Percentiles rank a stretch among this genome's conserved stretches.
These are phyloP conservation scores for Bucco capensis DNA, from an alignment of 2,113 vertebrate species.

Conservation along the genomic window DNA sequence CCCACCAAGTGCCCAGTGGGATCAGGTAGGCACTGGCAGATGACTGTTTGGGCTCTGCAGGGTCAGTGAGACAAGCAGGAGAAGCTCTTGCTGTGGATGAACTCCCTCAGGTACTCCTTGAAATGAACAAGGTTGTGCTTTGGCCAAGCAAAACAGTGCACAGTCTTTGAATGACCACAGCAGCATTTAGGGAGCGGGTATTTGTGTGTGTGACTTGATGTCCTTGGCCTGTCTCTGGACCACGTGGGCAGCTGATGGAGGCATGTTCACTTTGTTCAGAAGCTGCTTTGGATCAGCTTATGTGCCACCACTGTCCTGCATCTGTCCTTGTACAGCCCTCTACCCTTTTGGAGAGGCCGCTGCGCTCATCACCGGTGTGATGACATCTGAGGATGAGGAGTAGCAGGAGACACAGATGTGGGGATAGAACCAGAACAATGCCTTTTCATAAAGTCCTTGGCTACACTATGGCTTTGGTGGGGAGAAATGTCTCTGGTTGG, in stretches of 20 bases:
- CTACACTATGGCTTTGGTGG: background rate
- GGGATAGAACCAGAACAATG: background rate
- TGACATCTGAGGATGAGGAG: background rate
- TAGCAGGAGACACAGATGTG: background rate
- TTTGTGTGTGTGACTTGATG: accelerated
- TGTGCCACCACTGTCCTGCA: background rate
- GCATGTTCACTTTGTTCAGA: background rate
- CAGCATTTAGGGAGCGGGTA: accelerated
- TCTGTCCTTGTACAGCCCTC: background rate
- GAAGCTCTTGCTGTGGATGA: background rate
- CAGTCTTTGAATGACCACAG: accelerated
- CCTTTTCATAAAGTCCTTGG: background rate
- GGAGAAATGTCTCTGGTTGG: background rate
- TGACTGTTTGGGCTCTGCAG: background rate
- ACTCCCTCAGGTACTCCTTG: background rate
- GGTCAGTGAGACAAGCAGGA: background rate
- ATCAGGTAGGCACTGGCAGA: background rate
- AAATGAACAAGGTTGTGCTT: background rate
- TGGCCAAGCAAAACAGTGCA: background rate
- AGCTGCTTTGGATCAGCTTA: background rate
- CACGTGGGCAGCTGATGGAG: accelerated
- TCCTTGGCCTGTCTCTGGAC: background rate
- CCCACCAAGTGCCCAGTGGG: background rate
- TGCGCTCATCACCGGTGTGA: accelerated
- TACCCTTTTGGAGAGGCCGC: background rate